Evolutionary conservation across 1,140 invertebrate species (phyloP), one percentile per base, ranked within the genome.

Genomic region (Berghia stephanieae): DNA sequence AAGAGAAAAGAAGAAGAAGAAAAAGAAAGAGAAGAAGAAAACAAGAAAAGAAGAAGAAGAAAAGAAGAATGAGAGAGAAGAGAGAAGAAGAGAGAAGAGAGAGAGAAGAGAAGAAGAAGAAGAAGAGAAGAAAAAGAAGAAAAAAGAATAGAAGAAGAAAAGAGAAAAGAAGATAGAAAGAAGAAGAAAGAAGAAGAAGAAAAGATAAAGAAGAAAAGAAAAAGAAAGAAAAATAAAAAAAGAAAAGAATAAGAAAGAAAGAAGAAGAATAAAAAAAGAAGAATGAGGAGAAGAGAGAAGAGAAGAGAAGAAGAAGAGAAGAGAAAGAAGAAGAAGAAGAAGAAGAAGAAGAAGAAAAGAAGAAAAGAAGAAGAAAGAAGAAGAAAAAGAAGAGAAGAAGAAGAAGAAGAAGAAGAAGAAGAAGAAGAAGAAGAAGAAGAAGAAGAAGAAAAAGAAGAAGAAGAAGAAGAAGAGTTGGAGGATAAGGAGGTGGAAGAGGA

Each of bases 161-260:
- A n/a, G 34, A 24, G n/a, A 36, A 66, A 63, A 72, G 40, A 42
- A 73, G 57, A n/a, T 73, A 36, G 43, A 27, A 71, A 31, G 66
- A 16, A 70, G 38, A 21, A 63, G 13, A 66, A 77, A 0, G 49
- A 44, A 70, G 40, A 70, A 16, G 44, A 31, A 60, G 21, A 60
- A 8, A 27, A 31, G 34, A 27, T 6, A 21, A 6, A 21, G n/a
- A 6, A 60, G 21, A 8, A 8, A 4, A 8, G 24, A 21, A 60
- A 60, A 34, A 24, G 40, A 34, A 24, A 21, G 5, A 38, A 16
- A 49, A 21, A 34, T 71, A 40, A 49, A 21, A 27, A 27, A 27
- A 6, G 55, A 31, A 27, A 38, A 67, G 31, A 67, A 16, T 38
- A 16, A 67, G 24, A 67, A 16, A 67, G 63, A 67, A 38, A 67